Evolutionary conservation across 2,797 vertebrate genomes (phyloP).

Genomic region (Balearica regulorum): DNA sequence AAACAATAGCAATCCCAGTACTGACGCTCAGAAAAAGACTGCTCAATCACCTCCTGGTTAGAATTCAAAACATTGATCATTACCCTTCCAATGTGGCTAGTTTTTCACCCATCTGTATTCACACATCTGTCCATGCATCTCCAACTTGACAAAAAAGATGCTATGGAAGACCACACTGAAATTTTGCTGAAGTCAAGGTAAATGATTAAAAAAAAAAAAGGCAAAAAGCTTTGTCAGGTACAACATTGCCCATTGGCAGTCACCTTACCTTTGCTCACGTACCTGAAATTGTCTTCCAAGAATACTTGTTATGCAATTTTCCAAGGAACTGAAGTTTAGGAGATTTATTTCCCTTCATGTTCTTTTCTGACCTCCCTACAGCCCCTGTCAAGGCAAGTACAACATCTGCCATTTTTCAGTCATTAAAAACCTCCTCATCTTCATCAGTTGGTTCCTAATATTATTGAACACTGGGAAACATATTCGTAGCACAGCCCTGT

Average conservation of each 20-base stretch:
- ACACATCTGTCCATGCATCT: background rate
- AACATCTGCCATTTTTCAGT: background rate
- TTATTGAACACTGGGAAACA: background rate
- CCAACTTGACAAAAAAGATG: background rate
- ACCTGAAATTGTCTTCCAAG: background rate
- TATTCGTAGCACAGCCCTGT: background rate
- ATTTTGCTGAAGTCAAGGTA: background rate
- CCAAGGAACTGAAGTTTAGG: background rate
- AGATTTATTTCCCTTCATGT: accelerated
- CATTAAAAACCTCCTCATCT: background rate
- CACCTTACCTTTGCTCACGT: background rate
- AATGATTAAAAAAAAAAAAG: background rate
- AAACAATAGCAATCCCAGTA: background rate
- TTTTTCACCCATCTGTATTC: background rate
- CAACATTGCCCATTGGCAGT: no score
- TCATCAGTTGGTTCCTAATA: background rate
- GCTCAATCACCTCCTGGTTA: background rate
- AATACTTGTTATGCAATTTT: background rate
- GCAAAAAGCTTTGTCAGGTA: background rate
- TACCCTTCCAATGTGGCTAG: background rate
- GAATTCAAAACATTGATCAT: background rate
- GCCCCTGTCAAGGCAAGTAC: accelerated
- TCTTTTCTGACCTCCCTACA: background rate
- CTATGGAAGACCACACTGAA: background rate
- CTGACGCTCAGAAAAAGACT: background rate